phyloP scores from a whole-genome alignment of 2,113 vertebrate genomes.

The Caranx melampygus region DNA sequence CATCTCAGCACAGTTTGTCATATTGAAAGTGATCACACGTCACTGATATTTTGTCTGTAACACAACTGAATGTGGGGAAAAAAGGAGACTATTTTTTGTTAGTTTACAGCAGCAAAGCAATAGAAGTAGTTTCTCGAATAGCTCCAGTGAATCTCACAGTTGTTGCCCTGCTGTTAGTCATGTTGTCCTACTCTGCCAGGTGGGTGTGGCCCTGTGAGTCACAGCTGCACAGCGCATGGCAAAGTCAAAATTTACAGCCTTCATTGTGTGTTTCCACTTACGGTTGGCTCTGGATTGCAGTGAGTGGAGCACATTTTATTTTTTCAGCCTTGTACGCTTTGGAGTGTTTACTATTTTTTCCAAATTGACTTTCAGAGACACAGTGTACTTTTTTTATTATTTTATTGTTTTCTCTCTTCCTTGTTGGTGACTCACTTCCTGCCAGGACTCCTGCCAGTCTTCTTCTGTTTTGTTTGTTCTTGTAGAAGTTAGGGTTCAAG shows the following conservation, averaged over 20 bases:
- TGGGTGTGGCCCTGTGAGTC: conserved; percentile 60
- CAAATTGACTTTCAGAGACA: conserved; percentile 31
- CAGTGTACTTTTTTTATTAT: conserved; percentile 32
- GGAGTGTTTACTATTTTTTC: conserved; percentile 12
- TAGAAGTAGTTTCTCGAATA: neutral
- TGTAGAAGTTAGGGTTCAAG: neutral
- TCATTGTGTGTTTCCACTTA: conserved; percentile 53
- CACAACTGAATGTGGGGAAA: neutral
- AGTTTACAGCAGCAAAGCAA: neutral
- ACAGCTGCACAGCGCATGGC: conserved; percentile 35
- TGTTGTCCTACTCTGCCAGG: conserved; percentile 22
- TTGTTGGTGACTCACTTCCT: conserved; percentile 75
- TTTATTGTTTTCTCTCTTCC: conserved; percentile 37
- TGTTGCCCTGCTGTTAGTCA: conserved; percentile 25
- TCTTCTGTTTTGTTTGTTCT: conserved; percentile 33
- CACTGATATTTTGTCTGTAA: neutral
- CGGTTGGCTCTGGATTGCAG: neutral
- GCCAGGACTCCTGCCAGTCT: conserved; percentile 37
- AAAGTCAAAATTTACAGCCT: conserved; percentile 44
- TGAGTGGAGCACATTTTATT: neutral
- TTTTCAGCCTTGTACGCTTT: conserved; percentile 37
- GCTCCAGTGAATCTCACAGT: conserved; percentile 14
- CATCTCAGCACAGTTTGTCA: neutral
- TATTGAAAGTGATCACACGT: neutral
- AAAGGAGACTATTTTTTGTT: neutral